phyloP scores from a whole-genome alignment of 2,113 vertebrate species.

The Ascaphus truei region DNA sequence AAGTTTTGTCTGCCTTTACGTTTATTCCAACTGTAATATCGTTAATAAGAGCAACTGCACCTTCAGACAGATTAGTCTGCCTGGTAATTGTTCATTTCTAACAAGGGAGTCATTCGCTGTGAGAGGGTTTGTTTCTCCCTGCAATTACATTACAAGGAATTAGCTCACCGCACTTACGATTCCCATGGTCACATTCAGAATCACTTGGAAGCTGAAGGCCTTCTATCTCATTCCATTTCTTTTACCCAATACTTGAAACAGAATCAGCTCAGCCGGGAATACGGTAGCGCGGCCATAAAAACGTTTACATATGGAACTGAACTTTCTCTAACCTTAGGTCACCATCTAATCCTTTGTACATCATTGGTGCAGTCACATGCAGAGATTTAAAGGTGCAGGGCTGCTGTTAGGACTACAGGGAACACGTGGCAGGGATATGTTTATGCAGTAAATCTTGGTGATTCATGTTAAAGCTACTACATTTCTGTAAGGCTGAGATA shows the following conservation, averaged over 20 bases:
- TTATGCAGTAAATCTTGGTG: too few species aligned
- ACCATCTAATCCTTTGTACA: neutral
- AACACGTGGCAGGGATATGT: too few species aligned
- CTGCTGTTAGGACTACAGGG: too few species aligned
- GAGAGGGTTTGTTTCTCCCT: neutral
- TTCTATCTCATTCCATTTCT: neutral
- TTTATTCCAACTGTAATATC: neutral
- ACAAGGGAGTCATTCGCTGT: constrained; percentile 14
- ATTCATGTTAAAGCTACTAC: too few species aligned
- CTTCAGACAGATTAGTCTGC: neutral
- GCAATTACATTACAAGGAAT: constrained; percentile 10
- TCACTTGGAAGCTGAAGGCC: neutral
- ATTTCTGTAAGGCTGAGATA: too few species aligned
- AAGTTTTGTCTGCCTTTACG: neutral
- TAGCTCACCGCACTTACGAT: neutral
- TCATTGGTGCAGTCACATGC: neutral
- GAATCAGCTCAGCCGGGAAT: neutral
- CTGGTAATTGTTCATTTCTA: neutral
- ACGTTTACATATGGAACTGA: neutral
- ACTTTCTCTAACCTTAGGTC: neutral
- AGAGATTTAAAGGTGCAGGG: too few species aligned
- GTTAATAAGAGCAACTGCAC: neutral
- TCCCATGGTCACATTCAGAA: neutral
- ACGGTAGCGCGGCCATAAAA: neutral
- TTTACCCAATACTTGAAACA: neutral